These are phyloP conservation scores for Cylindroiulus punctatus DNA, from an alignment of 2,888 invertebrate species.

Conservation along the genomic window DNA sequence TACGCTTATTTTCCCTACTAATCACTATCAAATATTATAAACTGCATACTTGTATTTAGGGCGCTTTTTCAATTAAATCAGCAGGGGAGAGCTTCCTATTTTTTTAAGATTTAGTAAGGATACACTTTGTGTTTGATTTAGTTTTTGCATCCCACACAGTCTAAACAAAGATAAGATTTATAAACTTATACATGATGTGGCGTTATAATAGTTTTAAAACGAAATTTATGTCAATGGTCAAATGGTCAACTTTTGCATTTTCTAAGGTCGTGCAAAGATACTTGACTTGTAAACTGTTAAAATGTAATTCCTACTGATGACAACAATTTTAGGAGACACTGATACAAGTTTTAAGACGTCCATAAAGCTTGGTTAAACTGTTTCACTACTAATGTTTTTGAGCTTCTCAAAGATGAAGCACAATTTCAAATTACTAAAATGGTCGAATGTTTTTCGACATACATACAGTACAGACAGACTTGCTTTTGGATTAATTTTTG, in stretches of 20 bases:
- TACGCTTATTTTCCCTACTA: neutral
- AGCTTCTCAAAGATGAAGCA: too few relatives aligned
- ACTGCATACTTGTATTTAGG: neutral
- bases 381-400: too few relatives aligned
- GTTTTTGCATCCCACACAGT: neutral
- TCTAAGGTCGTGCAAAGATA: neutral
- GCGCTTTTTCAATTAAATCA: neutral
- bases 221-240: neutral
- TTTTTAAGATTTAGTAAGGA: slow-evolving; percentile 3
- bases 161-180: neutral
- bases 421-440: too few relatives aligned
- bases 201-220: neutral
- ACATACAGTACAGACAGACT: too few relatives aligned
- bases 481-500: too few relatives aligned
- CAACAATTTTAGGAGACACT: too few relatives aligned
- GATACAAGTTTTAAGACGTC: too few relatives aligned
- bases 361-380: too few relatives aligned
- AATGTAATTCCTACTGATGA: too few relatives aligned
- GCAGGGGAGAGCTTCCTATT: neutral
- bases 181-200: neutral
- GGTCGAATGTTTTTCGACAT: too few relatives aligned
- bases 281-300: neutral
- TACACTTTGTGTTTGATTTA: neutral
- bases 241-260: neutral
- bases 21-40: neutral